phyloP scores from a whole-genome alignment of 2,888 invertebrate genomes.

The Steromphala cineraria region DNA sequence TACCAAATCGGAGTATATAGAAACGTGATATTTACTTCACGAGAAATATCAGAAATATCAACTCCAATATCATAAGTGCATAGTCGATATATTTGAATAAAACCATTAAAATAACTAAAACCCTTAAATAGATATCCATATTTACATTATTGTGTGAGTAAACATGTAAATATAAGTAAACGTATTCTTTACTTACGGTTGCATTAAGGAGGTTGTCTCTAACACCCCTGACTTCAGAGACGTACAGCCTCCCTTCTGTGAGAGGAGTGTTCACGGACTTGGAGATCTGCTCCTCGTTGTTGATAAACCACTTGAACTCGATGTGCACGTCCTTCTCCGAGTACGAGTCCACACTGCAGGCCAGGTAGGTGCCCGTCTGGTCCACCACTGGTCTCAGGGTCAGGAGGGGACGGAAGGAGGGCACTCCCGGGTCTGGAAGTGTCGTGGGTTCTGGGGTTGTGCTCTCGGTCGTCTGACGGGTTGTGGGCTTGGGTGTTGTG shows the following conservation, averaged over 20 bases:
- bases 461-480: constrained; percentile 33
- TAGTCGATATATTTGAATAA: too few relatives aligned
- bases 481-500: constrained; percentile 34
- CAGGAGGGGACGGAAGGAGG: constrained; percentile 39
- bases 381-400: constrained; percentile 34
- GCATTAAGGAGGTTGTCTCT: neutral
- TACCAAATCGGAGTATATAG: too few relatives aligned
- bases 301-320: constrained; percentile 28
- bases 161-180: too few relatives aligned
- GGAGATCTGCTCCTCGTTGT: neutral
- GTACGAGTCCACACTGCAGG: constrained; percentile 36
- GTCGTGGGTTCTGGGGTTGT: constrained; percentile 37
- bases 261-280: constrained; percentile 27
- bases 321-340: constrained; percentile 4
- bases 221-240: constrained; percentile 39
- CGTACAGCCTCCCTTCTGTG: constrained; percentile 37
- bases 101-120: too few relatives aligned
- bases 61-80: too few relatives aligned
- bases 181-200: neutral
- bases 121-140: too few relatives aligned
- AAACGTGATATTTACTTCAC: too few relatives aligned
- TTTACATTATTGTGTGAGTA: too few relatives aligned
- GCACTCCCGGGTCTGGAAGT: constrained; percentile 35
- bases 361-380: constrained; percentile 44
- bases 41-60: too few relatives aligned